These are phyloP conservation scores for Xestoiulus laeticollis DNA, from an alignment of 2,888 invertebrate genomes.

Conservation along the genomic window DNA sequence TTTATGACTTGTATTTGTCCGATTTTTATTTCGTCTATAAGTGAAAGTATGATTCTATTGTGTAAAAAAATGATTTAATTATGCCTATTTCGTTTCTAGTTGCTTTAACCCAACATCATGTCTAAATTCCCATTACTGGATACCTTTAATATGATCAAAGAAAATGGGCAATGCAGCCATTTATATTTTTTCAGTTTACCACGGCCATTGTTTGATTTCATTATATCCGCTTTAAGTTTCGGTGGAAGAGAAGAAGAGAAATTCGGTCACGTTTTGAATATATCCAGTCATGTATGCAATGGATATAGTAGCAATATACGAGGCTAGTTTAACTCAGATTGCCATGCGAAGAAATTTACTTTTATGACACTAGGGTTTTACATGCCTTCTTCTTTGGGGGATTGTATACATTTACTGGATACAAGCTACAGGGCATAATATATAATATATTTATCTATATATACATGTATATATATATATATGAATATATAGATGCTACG, in stretches of 20 bases:
- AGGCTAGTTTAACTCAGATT: constrained; percentile 26
- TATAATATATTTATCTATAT: constrained; percentile 20
- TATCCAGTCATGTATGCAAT: constrained; percentile 20
- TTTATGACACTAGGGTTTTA: constrained; percentile 26
- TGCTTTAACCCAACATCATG: too few species aligned
- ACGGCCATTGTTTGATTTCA: not conserved
- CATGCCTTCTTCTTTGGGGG: constrained; percentile 1
- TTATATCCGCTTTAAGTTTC: not conserved
- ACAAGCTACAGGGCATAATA: constrained; percentile 26
- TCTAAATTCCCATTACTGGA: too few species aligned
- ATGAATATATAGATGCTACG: constrained; percentile 12
- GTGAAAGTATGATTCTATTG: too few species aligned
- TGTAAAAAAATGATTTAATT: too few species aligned
- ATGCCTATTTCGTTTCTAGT: too few species aligned
- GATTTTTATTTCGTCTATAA: too few species aligned
- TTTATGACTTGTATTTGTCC: too few species aligned
- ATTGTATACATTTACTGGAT: constrained; percentile 20
- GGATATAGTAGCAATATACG: constrained; percentile 12
- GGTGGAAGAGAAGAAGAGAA: not conserved
- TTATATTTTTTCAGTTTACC: not conserved
- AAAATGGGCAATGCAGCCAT: too few species aligned
- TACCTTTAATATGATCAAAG: too few species aligned
- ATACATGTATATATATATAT: not conserved
- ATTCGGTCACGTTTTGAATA: constrained; percentile 26
- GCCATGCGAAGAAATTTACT: constrained; percentile 20